phyloP scores from a whole-genome alignment of 2,888 invertebrate genomes.

The Phortica okadai region DNA sequence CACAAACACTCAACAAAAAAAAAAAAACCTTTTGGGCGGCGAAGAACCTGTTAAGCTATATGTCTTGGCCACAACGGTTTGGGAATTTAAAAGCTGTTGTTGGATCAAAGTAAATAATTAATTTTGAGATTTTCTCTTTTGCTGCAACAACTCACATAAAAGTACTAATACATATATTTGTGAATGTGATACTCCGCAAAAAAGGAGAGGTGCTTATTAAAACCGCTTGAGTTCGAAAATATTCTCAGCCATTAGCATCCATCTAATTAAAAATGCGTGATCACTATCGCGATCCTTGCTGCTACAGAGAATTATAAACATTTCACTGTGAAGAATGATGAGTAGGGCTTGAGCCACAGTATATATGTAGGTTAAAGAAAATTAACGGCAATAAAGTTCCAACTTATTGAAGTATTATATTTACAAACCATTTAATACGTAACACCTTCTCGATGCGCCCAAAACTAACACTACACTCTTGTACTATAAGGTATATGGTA shows the following conservation, averaged over 20 bases:
- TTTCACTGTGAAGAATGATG: no score
- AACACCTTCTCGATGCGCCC: no score
- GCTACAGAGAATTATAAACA: neutral
- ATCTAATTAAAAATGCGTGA: neutral
- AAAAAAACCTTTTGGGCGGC: neutral
- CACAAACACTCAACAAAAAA: conserved; percentile 51
- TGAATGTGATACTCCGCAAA: neutral
- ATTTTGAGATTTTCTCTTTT: conserved; percentile 12
- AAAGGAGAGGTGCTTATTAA: neutral
- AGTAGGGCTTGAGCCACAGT: neutral
- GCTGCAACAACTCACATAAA: neutral
- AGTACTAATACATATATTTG: neutral
- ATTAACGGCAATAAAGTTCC: no score
- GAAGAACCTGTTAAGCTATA: neutral
- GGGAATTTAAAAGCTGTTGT: neutral
- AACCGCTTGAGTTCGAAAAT: neutral
- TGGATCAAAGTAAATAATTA: conserved; percentile 18
- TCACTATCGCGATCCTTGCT: neutral
- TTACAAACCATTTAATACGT: no score
- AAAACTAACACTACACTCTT: no score
- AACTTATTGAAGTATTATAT: no score
- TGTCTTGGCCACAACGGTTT: conserved; percentile 8
- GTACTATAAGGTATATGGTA: no score
- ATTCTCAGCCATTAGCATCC: neutral
- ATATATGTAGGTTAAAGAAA: no score